phyloP scores from a whole-genome alignment of 2,888 invertebrate genomes.

The Tubulanus polymorphus region DNA sequence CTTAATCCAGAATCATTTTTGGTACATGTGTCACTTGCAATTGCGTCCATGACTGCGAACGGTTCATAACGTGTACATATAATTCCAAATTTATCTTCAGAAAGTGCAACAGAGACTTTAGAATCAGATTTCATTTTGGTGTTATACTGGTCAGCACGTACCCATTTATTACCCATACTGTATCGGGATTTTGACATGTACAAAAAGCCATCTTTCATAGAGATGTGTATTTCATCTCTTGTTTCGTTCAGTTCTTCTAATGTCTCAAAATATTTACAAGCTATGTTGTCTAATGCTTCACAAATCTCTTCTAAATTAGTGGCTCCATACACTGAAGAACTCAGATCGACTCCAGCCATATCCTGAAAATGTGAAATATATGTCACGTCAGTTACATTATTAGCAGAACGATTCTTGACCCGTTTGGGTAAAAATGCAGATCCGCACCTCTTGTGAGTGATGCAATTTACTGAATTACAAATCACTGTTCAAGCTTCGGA shows the following conservation, averaged over 20 bases:
- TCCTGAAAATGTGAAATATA: no score
- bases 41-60: neutral
- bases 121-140: constrained; percentile 27
- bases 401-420: no score
- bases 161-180: constrained; percentile 35
- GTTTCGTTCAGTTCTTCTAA: constrained; percentile 23
- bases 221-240: constrained; percentile 22
- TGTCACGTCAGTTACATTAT: no score
- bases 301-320: constrained; percentile 24
- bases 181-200: constrained; percentile 36
- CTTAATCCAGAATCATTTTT: neutral
- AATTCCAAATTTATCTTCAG: neutral
- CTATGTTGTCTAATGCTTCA: constrained; percentile 21
- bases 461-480: no score
- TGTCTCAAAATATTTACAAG: constrained; percentile 27
- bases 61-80: no score
- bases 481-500: no score
- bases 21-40: neutral
- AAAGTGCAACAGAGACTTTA: constrained; percentile 16
- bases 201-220: constrained; percentile 27
- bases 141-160: constrained; percentile 29
- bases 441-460: no score
- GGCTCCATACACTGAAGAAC: no score
- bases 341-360: no score
- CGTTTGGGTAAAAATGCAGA: no score